These are phyloP conservation scores for Achroia grisella DNA, from an alignment of 1,140 invertebrate genomes.

Conservation along the genomic window DNA sequence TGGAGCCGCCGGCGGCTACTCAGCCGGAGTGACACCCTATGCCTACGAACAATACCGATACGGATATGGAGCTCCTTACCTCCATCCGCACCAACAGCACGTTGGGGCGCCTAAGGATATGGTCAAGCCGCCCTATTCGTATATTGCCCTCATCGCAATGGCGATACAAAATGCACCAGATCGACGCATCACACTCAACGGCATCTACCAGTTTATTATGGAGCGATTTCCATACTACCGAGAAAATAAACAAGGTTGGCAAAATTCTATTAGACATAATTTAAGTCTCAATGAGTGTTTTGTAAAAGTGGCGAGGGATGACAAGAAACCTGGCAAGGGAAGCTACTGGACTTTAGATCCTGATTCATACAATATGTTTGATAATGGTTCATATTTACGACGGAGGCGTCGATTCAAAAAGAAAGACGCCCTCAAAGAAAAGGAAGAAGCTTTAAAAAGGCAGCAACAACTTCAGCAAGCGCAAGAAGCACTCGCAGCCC, in stretches of 20 bases:
- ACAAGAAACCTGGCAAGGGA: slow-evolving; percentile 97
- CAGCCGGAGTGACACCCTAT: slow-evolving; percentile 73
- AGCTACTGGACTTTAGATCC: slow-evolving; percentile 98
- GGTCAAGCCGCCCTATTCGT: slow-evolving; percentile 98
- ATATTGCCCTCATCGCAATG: slow-evolving; percentile 99
- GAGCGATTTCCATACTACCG: slow-evolving; percentile 97
- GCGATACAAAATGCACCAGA: slow-evolving; percentile 95
- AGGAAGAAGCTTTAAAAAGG: slow-evolving; percentile 88
- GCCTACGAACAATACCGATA: slow-evolving; percentile 85
- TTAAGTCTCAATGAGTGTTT: slow-evolving; percentile 99
- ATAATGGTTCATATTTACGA: slow-evolving; percentile 96
- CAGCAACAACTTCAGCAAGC: slow-evolving; percentile 77
- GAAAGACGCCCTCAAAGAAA: slow-evolving; percentile 92
- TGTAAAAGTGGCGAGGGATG: slow-evolving; percentile 92
- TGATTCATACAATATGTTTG: slow-evolving; percentile 98
- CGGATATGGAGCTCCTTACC: slow-evolving; percentile 78
- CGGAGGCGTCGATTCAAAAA: slow-evolving; percentile 95
- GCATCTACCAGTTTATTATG: slow-evolving; percentile 99
- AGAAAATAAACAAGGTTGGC: slow-evolving; percentile 97
- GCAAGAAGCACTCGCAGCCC: slow-evolving; percentile 65
- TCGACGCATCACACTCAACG: slow-evolving; percentile 96
- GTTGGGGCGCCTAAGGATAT: slow-evolving; percentile 84
- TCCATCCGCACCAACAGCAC: slow-evolving; percentile 82
- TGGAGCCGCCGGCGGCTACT: slow-evolving; percentile 59
- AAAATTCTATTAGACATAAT: slow-evolving; percentile 97